Evolutionary conservation across 2,797 vertebrate genomes (phyloP).

Genomic region (Morelia viridis): DNA sequence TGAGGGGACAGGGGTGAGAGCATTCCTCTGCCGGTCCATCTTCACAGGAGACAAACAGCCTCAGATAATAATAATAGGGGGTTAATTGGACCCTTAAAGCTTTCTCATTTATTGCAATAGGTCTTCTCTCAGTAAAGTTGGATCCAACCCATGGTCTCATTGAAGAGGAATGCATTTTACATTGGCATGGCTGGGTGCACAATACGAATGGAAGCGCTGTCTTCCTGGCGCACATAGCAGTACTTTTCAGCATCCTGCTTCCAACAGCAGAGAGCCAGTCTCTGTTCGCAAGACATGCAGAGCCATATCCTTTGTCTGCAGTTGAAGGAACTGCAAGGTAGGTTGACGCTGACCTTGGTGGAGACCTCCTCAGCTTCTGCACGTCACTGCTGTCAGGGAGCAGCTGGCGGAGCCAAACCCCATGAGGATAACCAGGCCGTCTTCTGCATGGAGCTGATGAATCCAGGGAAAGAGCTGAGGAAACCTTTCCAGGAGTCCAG

Average conservation of each 20-base stretch:
- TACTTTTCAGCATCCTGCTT: not conserved
- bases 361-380: not conserved
- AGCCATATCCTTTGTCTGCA: not conserved
- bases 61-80: not conserved
- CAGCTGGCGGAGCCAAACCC: not conserved
- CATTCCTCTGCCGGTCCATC: not conserved
- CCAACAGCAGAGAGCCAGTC: not conserved
- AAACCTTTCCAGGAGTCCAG: not conserved
- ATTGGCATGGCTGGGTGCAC: not conserved
- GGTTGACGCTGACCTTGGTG: too few species aligned
- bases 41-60: not conserved
- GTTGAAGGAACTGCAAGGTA: not conserved
- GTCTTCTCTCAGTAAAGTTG: not conserved
- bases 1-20: slow-evolving; percentile 4
- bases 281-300: too few species aligned
- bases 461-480: not conserved
- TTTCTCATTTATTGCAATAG: not conserved
- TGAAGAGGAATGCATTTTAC: not conserved
- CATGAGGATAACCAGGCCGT: not conserved
- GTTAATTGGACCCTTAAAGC: not conserved
- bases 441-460: not conserved
- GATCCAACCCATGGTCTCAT: not conserved
- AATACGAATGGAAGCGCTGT: too few species aligned
- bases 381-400: too few species aligned
- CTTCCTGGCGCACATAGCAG: not conserved